Evolutionary conservation across 2,888 invertebrate species (phyloP), one percentile per base, ranked within the genome.

Genomic region (Serrognathus titanus): DNA sequence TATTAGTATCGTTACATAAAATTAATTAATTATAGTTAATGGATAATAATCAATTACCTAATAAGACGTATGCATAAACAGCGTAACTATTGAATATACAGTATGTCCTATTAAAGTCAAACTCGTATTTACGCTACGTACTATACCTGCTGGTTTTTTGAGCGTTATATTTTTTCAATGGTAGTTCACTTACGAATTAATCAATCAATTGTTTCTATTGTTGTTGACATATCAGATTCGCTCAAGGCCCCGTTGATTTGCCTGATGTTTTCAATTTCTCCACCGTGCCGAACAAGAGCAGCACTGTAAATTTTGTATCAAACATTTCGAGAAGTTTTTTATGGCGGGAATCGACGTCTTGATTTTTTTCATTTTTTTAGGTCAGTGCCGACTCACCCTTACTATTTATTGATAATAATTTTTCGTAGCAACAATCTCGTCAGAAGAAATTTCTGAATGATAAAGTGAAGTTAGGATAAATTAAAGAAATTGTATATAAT

Each of bases 401-500:
- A 31, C 24, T 31, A 31, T 31, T 31, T 5, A 31, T 31, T 31
- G 24, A 31, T 31, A 31, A 31, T 31, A 31, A 31, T 31, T 31
- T 31, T 31, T 6, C 24, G 24, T 31, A 31, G 24, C 24, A 31
- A 31, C 24, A 31, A 31, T 6, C 24, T 31, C 24, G 24, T 7
- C 24, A 7, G 24, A 31, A 31, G 24, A 31, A 31, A 31, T 31
- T 31, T 31, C 24, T 31, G 24, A 31, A 31, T 7, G 7, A 31
- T 3, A 31, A 31, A 31, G 24, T 31, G 24, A 31, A 31, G 24
- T 31, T 31, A 31, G 24, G 16, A 9, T 43, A 13, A 43, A 43
- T 43, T 43, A 9, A 43, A 43, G 43, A 43, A 38, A 38, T 11
- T 49, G 49, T 49, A 49, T 38, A 49, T 49, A 49, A 11, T 49